Base-by-base conservation (phyloP, 2,888 invertebrate genomes). In the Catocala fraxini region DNA sequence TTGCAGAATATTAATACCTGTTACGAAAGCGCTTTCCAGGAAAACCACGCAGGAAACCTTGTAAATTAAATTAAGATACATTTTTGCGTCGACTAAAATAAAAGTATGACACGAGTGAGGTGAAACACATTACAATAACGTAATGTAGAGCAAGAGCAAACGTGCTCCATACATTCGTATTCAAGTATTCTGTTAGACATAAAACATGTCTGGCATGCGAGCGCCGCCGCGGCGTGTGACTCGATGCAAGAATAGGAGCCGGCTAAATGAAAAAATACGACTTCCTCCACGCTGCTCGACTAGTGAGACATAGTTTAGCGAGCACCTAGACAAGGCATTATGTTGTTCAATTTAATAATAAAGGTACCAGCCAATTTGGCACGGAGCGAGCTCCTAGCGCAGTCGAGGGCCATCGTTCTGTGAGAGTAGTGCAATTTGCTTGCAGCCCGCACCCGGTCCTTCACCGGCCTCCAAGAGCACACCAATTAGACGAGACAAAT, bases 401-500 rank as follows among this genome's bases (percentile, higher is more conserved):
- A 68, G 69, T 84, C 75, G 77, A 89, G 90, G 65, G 78, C 83
- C 84, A 88, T 88, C 84, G 83, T 76, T 80, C 77, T 70, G 59
- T 59, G 68, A 75, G 82, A 89, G 89, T 81, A 81, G 79, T 85
- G 88, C 89, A 91, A 89, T 91, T 91, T 88, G 85, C 86, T 79
- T 87, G 88, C 89, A 87, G 84, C 81, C 73, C 78, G 75, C 71
- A 66, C 65, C 56, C 76, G 83, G 80, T 79, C 80, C 87, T 87
- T 76, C 75, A 83, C 79, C 48, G 56, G 59, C 63, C 59, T 80
- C 71, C 71, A 81, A 88, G 87, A 86, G 89, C 84, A 78, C 84
- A 84, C 91, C 92, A 92, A 92, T 92, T 92, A 92, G 87, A 82
- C 77, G 86, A 85, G 86, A 87, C 86, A 86, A 88, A 89, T 88